phyloP scores from a whole-genome alignment of 2,888 invertebrate species.

The Gastracanthus pulcherrimus region DNA sequence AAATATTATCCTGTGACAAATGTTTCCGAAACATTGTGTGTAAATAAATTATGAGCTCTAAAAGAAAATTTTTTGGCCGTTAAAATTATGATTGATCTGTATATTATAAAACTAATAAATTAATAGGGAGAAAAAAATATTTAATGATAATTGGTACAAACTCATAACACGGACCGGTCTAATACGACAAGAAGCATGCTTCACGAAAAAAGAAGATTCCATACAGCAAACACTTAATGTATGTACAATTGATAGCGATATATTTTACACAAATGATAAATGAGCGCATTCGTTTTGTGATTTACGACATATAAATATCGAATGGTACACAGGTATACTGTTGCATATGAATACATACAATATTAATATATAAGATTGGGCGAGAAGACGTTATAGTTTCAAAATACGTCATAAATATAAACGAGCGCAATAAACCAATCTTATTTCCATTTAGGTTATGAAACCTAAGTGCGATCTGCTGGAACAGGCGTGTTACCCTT shows the following conservation, averaged over 20 bases:
- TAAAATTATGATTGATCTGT: not conserved
- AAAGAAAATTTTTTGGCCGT: no score
- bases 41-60: no score
- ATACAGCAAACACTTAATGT: conserved; percentile 55
- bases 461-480: conserved; percentile 71
- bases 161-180: conserved; percentile 40
- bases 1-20: no score
- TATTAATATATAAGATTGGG: conserved; percentile 1
- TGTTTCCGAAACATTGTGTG: no score
- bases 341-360: conserved; percentile 38
- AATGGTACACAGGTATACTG: conserved; percentile 44
- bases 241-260: conserved; percentile 53
- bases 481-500: conserved; percentile 52
- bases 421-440: not conserved
- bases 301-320: conserved; percentile 45
- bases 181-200: conserved; percentile 56
- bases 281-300: conserved; percentile 48
- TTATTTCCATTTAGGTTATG: conserved; percentile 6
- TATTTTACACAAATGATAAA: conserved; percentile 54
- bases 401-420: not conserved
- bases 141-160: conserved; percentile 16
- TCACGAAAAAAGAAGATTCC: conserved; percentile 38
- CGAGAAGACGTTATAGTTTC: conserved; percentile 1
- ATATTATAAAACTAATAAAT: conserved; percentile 2
- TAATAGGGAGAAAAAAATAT: conserved; percentile 5